A percentile compares a stretch with the other conserved stretches of the same genome.
Evolutionary conservation across 2,113 vertebrate species (phyloP).

Genomic region (Cheilinus undulatus): DNA sequence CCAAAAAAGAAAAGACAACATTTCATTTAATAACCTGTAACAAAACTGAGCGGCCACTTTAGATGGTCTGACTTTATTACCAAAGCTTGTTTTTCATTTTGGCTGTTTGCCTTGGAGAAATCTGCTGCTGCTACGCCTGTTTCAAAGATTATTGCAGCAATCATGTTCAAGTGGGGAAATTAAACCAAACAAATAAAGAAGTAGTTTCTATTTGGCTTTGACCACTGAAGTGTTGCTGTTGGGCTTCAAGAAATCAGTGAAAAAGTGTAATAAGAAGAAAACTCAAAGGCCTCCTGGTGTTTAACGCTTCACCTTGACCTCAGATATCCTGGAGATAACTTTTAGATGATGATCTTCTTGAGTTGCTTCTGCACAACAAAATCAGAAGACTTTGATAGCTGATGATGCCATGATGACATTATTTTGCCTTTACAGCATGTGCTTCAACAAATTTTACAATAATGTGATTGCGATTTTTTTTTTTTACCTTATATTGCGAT

Average conservation of each 20-base stretch:
- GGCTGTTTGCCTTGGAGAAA: neutral
- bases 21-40: neutral
- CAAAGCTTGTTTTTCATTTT: constrained; percentile 4
- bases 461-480: no score
- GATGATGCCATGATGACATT: no score
- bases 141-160: neutral
- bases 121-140: neutral
- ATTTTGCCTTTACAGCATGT: no score
- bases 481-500: no score
- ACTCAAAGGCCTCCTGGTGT: neutral
- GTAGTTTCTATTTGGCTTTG: neutral
- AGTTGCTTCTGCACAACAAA: no score
- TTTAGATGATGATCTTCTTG: no score
- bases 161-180: neutral
- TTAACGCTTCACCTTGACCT: no score
- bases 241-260: neutral
- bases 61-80: no score
- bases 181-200: constrained; percentile 10
- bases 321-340: no score
- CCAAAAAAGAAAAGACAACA: no score
- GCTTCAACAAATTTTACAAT: no score
- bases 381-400: no score
- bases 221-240: neutral
- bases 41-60: neutral
- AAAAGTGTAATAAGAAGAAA: neutral